phyloP scores from a whole-genome alignment of 2,797 vertebrate species.

The Chaetodon trifasciatus region DNA sequence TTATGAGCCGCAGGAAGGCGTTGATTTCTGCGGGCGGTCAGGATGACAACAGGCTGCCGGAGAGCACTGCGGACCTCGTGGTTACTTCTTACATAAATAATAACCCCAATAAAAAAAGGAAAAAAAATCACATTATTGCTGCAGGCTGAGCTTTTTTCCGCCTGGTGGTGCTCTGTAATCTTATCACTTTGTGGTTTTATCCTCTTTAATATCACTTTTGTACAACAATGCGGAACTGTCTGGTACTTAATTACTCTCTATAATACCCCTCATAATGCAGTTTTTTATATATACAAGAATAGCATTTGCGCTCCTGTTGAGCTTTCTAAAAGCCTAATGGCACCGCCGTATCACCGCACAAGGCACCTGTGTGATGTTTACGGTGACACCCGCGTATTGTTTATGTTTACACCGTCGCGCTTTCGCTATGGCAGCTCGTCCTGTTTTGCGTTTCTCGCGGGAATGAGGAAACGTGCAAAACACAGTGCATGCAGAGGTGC shows the following conservation, averaged over 20 bases:
- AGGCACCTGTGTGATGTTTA: neutral
- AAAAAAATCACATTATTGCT: slow-evolving; percentile 20
- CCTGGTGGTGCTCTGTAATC: neutral
- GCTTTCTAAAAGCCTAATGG: neutral
- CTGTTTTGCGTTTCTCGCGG: neutral
- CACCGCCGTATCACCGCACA: neutral
- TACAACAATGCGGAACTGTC: neutral
- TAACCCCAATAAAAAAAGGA: slow-evolving; percentile 9
- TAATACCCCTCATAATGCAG: no score
- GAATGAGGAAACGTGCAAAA: slow-evolving; percentile 2
- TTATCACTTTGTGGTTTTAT: neutral
- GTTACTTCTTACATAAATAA: slow-evolving; percentile 33
- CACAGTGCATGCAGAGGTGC: neutral
- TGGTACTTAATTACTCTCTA: neutral
- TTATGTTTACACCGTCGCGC: neutral
- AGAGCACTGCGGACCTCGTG: slow-evolving; percentile 73
- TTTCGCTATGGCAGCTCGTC: neutral
- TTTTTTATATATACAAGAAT: neutral
- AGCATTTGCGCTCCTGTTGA: neutral
- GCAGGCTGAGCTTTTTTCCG: neutral
- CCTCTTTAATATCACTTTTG: neutral
- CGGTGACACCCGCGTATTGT: neutral
- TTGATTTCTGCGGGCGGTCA: slow-evolving; percentile 34
- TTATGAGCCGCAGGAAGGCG: neutral
- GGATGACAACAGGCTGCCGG: slow-evolving; percentile 56